Evolutionary conservation across 2,797 vertebrate genomes (phyloP), one percentile per base, ranked within the genome.

Genomic region (Halcyon smyrnensis): DNA sequence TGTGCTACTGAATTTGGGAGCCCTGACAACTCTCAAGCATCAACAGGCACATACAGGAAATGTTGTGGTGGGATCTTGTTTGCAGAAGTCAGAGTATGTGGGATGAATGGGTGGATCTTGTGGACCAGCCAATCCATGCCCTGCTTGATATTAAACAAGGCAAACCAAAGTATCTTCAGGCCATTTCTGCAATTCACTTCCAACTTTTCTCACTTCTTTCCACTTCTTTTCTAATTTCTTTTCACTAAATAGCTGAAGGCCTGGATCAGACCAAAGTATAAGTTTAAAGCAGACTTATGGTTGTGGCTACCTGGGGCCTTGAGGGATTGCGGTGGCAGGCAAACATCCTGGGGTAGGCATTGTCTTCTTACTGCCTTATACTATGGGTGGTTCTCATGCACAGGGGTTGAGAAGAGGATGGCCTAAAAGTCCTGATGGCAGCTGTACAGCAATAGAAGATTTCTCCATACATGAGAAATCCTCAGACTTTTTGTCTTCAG

Each of bases 401-500:
- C 0, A 78, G 37, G 11, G 9, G 9, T 19, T 81, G 24, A 84
- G 54, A 84, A 86, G 75, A 86, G 39, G 15, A 17, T 75, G 30
- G 69, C 19, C 18, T 45, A 8, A 46, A 90, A 69, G 30, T 90
- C 51, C 18, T 24, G 19, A 36, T 56, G 43, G 46, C 36, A 82
- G 28, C 67, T 75, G 21, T 81, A 60, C 46, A 82, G 46, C 19
- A 90, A 54, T 10, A 30, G 51, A 37, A 64, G 18, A 28, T 84
- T 93, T 84, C 63, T 86, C 39, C 27, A 17, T 37, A 27, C 14
- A n/a, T 60, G 28, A 85, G 36, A 93, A 88, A 77, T 91, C 18
- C 53, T 65, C 4, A 3, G 32, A 28, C 18, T 65, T 89, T 32
- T 65, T 65, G 36, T 88, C n/a, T 79, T 95, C 11, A 8, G 36